Evolutionary conservation across 2,797 vertebrate genomes (phyloP), one percentile per base, ranked within the genome.

Genomic region (Distichodus sexfasciatus): DNA sequence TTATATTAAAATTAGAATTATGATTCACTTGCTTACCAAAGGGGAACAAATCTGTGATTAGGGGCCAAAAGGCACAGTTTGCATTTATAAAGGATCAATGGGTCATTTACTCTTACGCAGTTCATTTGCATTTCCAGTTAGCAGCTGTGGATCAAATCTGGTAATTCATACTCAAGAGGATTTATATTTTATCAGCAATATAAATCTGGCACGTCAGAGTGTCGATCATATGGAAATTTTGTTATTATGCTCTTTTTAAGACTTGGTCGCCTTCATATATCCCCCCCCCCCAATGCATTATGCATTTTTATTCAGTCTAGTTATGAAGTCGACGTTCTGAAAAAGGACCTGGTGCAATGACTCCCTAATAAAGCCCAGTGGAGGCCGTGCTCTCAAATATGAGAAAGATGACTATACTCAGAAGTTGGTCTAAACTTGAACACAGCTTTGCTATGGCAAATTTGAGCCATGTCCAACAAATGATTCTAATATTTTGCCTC

Each of bases 41-140:
- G 33, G 60, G 69, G 58, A 55, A 76, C 50, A 70, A 76, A 63
- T 43, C 36, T 59, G 63, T 70, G 44, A 73, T 75, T 76, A 64
- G 43, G 35, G 47, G 55, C 47, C 73, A 66, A 61, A 71, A 60
- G 71, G 47, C 57, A 54, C 26, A 1, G 26, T 71, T 65, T 66
- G 43, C 57, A 58, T 72, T 74, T 70, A 58, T 12, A 44, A 35
- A 33, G 21, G 59, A 57, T 78, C 58, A 62, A 60, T 60, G 66
- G 50, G 66, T 64, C 66, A 72, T 66, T 72, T 46, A 47, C 38
- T 31, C 26, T 58, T 44, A 38, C 51, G 14, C 21, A 54, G 44
- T 48, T 23, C 44, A 46, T 77, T 62, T 57, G 57, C 41, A 43
- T 59, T 69, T 68, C 53, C 28, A 63, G 41, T 19, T 43, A 6